Conservation (phyloP, 1,140 invertebrate genomes). For the Ladona fulva region DNA sequence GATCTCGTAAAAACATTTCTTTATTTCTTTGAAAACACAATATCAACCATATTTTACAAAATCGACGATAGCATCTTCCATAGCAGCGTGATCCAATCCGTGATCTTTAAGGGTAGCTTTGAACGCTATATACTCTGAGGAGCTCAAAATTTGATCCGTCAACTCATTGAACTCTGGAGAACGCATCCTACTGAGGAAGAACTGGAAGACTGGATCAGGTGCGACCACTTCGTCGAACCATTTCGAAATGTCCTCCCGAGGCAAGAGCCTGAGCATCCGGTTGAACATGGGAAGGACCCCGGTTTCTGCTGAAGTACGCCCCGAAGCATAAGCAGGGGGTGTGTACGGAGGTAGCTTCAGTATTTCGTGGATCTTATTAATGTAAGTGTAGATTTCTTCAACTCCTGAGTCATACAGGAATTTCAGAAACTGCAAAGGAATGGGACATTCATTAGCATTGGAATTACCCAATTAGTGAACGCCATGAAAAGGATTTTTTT, state of each 20-base stretch:
- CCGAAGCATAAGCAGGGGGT: neutral
- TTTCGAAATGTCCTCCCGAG: neutral
- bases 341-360: conserved; percentile 20
- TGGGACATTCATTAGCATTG: too few species aligned
- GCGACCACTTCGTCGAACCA: neutral
- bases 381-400: conserved; percentile 19
- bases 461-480: too few species aligned
- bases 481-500: too few species aligned
- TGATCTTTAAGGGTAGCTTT: neutral
- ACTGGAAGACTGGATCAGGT: neutral
- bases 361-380: conserved; percentile 26
- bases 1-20: too few species aligned
- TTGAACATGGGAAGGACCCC: neutral
- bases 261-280: neutral
- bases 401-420: neutral
- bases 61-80: neutral
- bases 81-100: neutral
- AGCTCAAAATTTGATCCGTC: neutral
- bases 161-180: neutral
- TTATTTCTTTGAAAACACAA: too few species aligned
- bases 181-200: neutral
- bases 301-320: neutral
- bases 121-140: neutral
- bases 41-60: too few species aligned
- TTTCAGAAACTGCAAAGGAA: neutral